These are phyloP conservation scores for Romanogobio albipinnatus DNA, from an alignment of 2,113 vertebrate species.

Conservation along the genomic window DNA sequence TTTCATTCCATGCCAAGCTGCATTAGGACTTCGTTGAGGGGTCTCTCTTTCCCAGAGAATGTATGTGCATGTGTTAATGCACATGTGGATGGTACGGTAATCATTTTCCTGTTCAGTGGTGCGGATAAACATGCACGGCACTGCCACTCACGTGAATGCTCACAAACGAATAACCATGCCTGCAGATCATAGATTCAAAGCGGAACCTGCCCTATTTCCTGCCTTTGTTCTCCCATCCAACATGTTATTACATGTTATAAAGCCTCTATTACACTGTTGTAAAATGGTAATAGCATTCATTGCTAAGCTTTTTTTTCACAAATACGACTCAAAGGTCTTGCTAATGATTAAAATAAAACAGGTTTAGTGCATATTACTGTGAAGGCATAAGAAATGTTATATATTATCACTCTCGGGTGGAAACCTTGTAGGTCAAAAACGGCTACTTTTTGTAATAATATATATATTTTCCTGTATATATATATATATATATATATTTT, in stretches of 20 bases:
- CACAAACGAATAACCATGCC: background rate
- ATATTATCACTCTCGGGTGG: too few species aligned
- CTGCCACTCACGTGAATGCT: constrained; percentile 2
- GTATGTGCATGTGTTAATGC: constrained; percentile 22
- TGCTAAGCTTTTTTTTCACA: background rate
- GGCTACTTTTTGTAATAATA: too few species aligned
- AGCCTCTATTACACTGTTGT: background rate
- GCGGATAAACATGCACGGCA: constrained; percentile 20
- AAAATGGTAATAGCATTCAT: background rate
- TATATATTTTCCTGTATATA: too few species aligned
- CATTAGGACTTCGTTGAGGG: background rate
- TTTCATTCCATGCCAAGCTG: constrained; percentile 37
- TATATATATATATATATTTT: too few species aligned
- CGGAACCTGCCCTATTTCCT: background rate
- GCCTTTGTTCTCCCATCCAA: background rate
- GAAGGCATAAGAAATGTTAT: background rate
- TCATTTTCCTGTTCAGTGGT: constrained; percentile 51
- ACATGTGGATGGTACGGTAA: constrained; percentile 26
- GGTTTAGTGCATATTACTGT: background rate
- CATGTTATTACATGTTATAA: background rate
- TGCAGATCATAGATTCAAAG: background rate
- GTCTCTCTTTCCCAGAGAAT: constrained; percentile 11
- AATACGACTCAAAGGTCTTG: background rate
- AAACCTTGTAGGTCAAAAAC: too few species aligned
- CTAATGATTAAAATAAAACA: background rate